phyloP scores from a whole-genome alignment of 2,797 vertebrate genomes.

The Neoniphon sammara region DNA sequence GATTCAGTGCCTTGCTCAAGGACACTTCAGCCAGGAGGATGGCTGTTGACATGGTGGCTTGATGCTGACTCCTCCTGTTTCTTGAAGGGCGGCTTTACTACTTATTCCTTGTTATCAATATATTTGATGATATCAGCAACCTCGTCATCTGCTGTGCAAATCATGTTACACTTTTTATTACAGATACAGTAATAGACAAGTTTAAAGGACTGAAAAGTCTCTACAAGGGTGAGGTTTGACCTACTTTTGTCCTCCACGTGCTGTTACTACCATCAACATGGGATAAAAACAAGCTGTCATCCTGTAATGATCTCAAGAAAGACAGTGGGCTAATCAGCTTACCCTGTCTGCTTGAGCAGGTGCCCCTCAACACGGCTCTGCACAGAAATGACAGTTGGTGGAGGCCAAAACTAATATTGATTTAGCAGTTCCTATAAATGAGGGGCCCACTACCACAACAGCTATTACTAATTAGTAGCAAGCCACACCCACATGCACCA shows the following conservation, averaged over 20 bases:
- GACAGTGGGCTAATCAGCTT: slow-evolving; percentile 78
- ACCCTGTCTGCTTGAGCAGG: slow-evolving; percentile 70
- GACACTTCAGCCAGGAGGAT: background rate
- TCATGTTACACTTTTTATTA: background rate
- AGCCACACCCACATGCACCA: slow-evolving; percentile 12
- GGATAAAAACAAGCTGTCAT: slow-evolving; percentile 71
- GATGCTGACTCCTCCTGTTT: too few relatives aligned
- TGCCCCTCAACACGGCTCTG: slow-evolving; percentile 59
- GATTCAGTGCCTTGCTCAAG: background rate
- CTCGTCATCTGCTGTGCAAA: background rate
- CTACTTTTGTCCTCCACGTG: slow-evolving; percentile 32
- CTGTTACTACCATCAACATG: slow-evolving; percentile 34
- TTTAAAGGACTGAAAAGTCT: background rate
- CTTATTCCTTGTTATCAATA: background rate
- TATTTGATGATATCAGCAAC: background rate
- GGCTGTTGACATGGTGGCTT: too few relatives aligned
- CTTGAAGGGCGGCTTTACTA: too few relatives aligned
- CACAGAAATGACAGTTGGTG: slow-evolving; percentile 59
- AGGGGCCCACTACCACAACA: slow-evolving; percentile 18
- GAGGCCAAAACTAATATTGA: slow-evolving; percentile 50
- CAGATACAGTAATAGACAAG: background rate
- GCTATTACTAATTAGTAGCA: slow-evolving; percentile 32
- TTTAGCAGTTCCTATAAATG: slow-evolving; percentile 38
- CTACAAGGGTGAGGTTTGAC: slow-evolving; percentile 14
- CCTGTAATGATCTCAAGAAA: slow-evolving; percentile 72